Conservation (phyloP, 1,140 invertebrate genomes). For the Drosophila sucinea region DNA sequence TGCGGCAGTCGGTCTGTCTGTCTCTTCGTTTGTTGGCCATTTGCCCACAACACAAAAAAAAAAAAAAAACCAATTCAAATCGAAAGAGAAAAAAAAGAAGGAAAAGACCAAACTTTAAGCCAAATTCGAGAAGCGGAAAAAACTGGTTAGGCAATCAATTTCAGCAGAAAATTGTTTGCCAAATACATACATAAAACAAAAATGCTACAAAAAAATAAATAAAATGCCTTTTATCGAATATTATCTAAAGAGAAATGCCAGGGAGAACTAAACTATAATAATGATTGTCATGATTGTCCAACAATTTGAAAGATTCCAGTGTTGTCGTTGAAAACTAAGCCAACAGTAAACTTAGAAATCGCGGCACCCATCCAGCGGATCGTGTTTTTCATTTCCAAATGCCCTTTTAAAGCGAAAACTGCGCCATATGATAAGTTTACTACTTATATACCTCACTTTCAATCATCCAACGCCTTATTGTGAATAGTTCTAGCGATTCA, state of each 20-base stretch:
- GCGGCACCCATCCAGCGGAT: too few species aligned
- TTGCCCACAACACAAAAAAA: constrained; percentile 48
- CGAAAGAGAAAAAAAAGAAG: constrained; percentile 26
- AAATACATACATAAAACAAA: constrained; percentile 40
- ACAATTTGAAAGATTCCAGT: neutral
- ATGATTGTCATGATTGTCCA: neutral
- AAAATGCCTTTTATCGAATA: neutral
- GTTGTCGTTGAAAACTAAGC: too few species aligned
- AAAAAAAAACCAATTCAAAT: constrained; percentile 48
- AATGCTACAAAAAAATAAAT: constrained; percentile 21
- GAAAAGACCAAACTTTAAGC: neutral
- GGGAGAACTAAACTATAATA: neutral
- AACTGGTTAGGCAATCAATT: constrained; percentile 57
- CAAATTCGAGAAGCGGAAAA: constrained; percentile 19
- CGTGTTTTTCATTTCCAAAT: too few species aligned
- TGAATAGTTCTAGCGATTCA: too few species aligned
- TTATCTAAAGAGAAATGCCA: neutral
- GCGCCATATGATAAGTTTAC: too few species aligned
- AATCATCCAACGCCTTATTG: too few species aligned
- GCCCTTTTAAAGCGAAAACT: too few species aligned
- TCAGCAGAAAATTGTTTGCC: constrained; percentile 25
- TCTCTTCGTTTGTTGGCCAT: constrained; percentile 39
- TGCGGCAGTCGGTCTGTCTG: constrained; percentile 44
- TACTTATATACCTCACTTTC: too few species aligned
- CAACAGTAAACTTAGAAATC: too few species aligned